phyloP scores from a whole-genome alignment of 2,888 invertebrate genomes.

The Drosophila nr. medialis region DNA sequence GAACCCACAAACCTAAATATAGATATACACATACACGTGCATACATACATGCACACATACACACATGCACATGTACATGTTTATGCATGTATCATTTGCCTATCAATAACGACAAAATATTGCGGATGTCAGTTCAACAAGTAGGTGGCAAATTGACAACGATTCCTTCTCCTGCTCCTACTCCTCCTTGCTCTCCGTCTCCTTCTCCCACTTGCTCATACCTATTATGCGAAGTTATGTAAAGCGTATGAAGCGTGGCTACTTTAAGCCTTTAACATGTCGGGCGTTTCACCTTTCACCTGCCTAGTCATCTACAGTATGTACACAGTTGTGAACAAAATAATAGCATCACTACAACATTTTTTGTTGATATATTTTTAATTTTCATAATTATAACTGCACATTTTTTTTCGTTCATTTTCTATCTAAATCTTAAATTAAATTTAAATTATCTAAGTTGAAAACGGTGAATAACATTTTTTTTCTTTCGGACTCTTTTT shows the following conservation, averaged over 20 bases:
- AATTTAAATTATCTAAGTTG: not conserved
- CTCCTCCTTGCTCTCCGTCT: not conserved
- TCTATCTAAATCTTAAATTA: not conserved
- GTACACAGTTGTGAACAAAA: not conserved
- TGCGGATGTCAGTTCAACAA: conserved; percentile 67
- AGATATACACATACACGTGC: conserved; percentile 32
- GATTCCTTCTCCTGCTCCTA: not conserved
- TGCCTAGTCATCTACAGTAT: conserved; percentile 59
- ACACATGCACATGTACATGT: not conserved
- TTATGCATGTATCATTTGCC: conserved; percentile 16
- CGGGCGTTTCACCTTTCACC: conserved; percentile 66
- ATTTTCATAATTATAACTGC: not conserved
- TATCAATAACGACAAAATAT: conserved; percentile 65
- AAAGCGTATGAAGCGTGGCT: conserved; percentile 29
- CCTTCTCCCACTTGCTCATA: not conserved
- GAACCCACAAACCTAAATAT: conserved; percentile 70
- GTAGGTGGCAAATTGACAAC: conserved; percentile 55
- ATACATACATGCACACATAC: conserved; percentile 40
- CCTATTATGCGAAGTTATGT: conserved; percentile 57
- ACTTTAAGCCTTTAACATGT: conserved; percentile 36
- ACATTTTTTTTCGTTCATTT: not conserved
- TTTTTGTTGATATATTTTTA: not conserved
- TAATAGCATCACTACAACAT: not conserved
- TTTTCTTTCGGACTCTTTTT: too few relatives aligned
- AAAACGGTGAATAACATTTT: not conserved